A percentile compares a stretch with the other conserved stretches of the same genome.
These are phyloP conservation scores for Lophotis ruficrista DNA, from an alignment of 2,113 vertebrate species.

Conservation along the genomic window DNA sequence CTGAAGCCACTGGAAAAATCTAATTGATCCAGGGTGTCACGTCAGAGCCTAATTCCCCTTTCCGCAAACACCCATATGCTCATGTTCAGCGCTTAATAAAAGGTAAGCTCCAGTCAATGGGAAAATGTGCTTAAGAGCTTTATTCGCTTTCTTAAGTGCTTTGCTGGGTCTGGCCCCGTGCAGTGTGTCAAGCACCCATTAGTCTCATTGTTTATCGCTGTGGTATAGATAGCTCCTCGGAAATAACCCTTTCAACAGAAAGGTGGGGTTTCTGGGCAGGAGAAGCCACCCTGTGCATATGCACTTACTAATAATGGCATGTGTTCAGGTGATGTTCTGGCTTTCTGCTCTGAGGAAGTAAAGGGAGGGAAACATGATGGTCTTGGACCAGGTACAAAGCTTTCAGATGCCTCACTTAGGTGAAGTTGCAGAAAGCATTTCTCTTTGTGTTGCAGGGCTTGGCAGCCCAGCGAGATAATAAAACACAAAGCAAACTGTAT, in stretches of 20 bases:
- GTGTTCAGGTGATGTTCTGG: neutral
- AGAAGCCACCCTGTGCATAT: neutral
- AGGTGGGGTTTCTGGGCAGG: neutral
- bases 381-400: neutral
- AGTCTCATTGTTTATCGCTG: neutral
- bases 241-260: conserved; percentile 13
- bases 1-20: conserved; percentile 52
- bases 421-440: conserved; percentile 16
- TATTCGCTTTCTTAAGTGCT: conserved; percentile 31
- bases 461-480: conserved; percentile 5
- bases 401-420: neutral
- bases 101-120: conserved; percentile 47
- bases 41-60: conserved; percentile 37
- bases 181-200: neutral
- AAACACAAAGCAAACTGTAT: conserved; percentile 12
- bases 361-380: neutral
- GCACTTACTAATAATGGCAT: neutral
- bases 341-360: neutral
- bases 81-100: neutral
- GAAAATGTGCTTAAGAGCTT: conserved; percentile 61
- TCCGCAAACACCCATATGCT: neutral
- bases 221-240: neutral
- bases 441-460: conserved; percentile 18
- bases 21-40: conserved; percentile 33
- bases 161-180: neutral